Evolutionary conservation across 1,140 invertebrate genomes (phyloP).

Genomic region (Bactericera cockerelli): DNA sequence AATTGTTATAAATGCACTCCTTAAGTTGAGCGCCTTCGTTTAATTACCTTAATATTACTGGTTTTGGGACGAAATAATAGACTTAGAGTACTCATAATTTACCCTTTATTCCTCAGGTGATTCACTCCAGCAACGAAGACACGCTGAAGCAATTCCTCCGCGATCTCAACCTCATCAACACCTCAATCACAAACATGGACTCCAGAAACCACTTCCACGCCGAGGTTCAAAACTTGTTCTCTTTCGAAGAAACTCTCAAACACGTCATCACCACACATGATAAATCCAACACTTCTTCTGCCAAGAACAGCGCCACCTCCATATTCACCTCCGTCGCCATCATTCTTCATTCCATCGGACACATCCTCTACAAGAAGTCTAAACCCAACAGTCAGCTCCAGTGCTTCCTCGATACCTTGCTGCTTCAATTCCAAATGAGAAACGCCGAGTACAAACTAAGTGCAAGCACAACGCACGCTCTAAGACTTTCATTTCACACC

Average conservation of each 20-base stretch:
- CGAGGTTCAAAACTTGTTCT: not conserved
- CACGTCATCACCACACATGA: not conserved
- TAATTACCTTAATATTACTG: too few relatives aligned
- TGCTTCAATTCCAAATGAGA: constrained; percentile 2
- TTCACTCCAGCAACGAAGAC: not conserved
- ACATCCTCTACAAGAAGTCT: not conserved
- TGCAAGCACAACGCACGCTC: not conserved
- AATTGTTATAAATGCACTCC: too few relatives aligned
- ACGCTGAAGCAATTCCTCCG: not conserved
- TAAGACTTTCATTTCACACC: not conserved
- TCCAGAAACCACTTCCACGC: not conserved
- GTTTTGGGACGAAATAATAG: too few relatives aligned
- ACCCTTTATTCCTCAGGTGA: too few relatives aligned
- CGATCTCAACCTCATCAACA: not conserved
- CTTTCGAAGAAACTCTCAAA: not conserved
- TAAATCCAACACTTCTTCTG: not conserved
- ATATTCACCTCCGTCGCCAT: not conserved
- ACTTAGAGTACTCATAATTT: too few relatives aligned
- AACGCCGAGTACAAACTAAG: not conserved
- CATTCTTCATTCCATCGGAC: not conserved
- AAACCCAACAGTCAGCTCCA: not conserved
- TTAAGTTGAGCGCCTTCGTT: too few relatives aligned
- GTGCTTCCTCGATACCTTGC: not conserved
- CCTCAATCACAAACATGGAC: not conserved
- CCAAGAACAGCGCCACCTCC: not conserved